These are phyloP conservation scores for Drosophila siamana DNA, from an alignment of 2,888 invertebrate species.

Conservation along the genomic window DNA sequence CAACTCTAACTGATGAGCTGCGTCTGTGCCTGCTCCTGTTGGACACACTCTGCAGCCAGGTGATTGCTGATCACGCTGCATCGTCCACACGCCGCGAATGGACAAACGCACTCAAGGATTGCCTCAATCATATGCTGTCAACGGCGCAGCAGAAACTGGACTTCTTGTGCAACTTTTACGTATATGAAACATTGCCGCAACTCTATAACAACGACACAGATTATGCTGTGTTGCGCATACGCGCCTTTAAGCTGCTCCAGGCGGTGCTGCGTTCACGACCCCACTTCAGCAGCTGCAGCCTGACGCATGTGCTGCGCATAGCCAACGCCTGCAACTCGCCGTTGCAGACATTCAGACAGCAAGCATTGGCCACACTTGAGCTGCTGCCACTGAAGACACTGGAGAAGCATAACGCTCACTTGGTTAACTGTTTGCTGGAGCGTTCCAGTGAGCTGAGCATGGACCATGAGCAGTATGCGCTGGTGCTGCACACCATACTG, in stretches of 20 bases:
- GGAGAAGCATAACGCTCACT: constrained; percentile 84
- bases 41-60: constrained; percentile 53
- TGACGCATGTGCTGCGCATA: constrained; percentile 76
- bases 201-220: constrained; percentile 68
- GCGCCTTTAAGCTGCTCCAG: constrained; percentile 85
- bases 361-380: constrained; percentile 87
- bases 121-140: constrained; percentile 86
- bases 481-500: constrained; percentile 88
- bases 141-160: constrained; percentile 86
- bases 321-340: constrained; percentile 87
- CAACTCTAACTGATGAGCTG: constrained; percentile 43
- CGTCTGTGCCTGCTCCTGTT: constrained; percentile 70
- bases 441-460: constrained; percentile 88
- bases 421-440: constrained; percentile 67
- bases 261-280: constrained; percentile 45
- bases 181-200: constrained; percentile 67
- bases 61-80: constrained; percentile 40
- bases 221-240: constrained; percentile 86
- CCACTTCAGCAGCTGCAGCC: constrained; percentile 35
- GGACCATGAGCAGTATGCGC: constrained; percentile 89
- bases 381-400: constrained; percentile 42
- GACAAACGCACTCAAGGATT: constrained; percentile 82
- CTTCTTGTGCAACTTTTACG: constrained; percentile 87
- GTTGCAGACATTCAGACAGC: constrained; percentile 86
- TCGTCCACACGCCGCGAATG: constrained; percentile 66